Evolutionary conservation across 2,888 invertebrate species (phyloP), one percentile per base, ranked within the genome.

Genomic region (Capitulum mitella): DNA sequence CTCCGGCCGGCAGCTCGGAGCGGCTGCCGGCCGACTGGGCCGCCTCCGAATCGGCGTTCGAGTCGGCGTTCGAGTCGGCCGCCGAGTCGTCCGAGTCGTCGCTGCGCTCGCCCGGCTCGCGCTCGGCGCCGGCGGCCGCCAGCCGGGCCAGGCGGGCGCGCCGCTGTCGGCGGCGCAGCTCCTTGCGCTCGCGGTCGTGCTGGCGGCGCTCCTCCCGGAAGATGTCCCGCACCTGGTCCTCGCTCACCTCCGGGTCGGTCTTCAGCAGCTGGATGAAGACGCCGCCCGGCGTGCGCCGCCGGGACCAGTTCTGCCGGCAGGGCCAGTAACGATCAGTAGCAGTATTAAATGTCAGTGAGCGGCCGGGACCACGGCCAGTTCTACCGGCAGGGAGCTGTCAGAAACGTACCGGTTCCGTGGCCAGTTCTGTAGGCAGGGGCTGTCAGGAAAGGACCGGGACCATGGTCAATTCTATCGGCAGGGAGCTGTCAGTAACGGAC

Each of bases 211-310:
- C 70, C 5, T 70, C 70, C 37, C 70, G 37, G 70, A 70, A 70
- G 22, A 70, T 40, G 70, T 70, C 70, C 10, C 70, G 70, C 40
- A 40, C 70, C 70, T 70, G 70, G 22, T 70, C 70, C 37, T 70
- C 70, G 8, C 26, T 70, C 26, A 70, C 70, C 70, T 70, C 70
- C 40, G 70, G 70, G 70, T 70, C 70, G 19, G 70, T 70, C 78
- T 93, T 92, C 37, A 95, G 86, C n/a, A 95, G 87, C 85, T 91
- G 92, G 74, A 96, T 88, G 86, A 91, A 95, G 75, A 95, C 90
- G 37, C 95, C 95, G 22, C 95, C 95, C 0, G 95, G 91, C 10
- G 95, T 95, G 81, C 95, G 89, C 78, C 95, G 89, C 78, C 95
- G 89, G 14, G 89, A 89, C 77, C 92, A 92, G 86, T 93, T 93